Base-by-base conservation (phyloP, 2,888 invertebrate species). In the Nymphalis urticae region DNA sequence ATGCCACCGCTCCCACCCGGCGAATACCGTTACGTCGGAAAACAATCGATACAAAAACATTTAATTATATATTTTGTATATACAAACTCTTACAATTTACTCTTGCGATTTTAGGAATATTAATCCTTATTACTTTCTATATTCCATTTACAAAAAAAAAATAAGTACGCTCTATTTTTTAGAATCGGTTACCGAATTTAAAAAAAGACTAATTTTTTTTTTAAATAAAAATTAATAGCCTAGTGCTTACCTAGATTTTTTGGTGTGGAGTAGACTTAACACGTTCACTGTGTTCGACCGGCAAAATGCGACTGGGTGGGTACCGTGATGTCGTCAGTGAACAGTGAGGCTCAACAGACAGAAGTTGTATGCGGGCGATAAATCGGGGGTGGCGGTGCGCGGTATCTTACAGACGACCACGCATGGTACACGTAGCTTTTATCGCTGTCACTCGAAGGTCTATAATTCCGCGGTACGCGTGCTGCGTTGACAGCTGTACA, bases 231-330 rank as follows among this genome's bases (percentile, higher is more conserved):
- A 72, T 73, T 72, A 73, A 78, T 79, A 75, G 54, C 73, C 36
- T 32, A 73, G 70, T 72, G 87, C 89, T 88, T 81, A 90, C 89
- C 85, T 85, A 84, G 79, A 72, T 80, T 79, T 74, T 81, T 82
- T 83, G 81, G 81, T 80, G 82, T 79, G 77, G 76, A 64, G 74
- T 79, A 75, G 71, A 77, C 73, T 75, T 71, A 74, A 73, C 70
- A 75, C 86, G 89, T 85, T 82, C 87, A 87, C 87, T 79, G 75
- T 77, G 77, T 73, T 75, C 80, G 82, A 80, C 79, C 81, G 85
- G 83, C 83, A 82, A 83, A 83, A 81, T 76, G 81, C 86, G 85
- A 90, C 90, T 90, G 87, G 71, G 68, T 78, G 75, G 73, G 65
- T 74, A 68, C 73, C 63, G 73, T 48, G 50, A 66, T 74, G 69